Conservation (phyloP, 37 sponge, comb jelly and placozoan genomes). For the Beroe ovata region DNA sequence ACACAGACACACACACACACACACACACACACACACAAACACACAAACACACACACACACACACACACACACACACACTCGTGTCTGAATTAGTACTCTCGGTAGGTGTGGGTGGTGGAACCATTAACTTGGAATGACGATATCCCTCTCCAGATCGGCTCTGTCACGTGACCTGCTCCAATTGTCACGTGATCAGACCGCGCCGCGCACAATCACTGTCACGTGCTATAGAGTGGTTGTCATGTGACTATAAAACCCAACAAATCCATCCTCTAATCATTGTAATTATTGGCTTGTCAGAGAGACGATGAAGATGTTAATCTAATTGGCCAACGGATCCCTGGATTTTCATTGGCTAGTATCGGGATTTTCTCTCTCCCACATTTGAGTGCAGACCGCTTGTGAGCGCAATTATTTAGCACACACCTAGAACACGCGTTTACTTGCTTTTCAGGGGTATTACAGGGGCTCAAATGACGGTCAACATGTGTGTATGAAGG, state of each 20-base stretch:
- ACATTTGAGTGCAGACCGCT: background rate
- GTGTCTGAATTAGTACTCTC: constrained; percentile 63
- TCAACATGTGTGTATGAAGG: background rate
- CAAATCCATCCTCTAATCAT: constrained; percentile 68
- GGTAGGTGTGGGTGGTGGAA: too few relatives aligned
- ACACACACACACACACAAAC: too few relatives aligned
- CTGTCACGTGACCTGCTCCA: background rate
- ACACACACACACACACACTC: background rate
- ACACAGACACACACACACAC: too few relatives aligned
- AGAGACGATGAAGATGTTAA: background rate
- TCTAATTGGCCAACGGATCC: constrained; percentile 58
- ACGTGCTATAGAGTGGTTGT: constrained; percentile 1
- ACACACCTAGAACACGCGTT: background rate
- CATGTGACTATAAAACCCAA: constrained; percentile 60
- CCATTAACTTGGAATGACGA: constrained; percentile 61
- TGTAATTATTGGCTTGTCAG: constrained; percentile 67
- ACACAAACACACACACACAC: too few relatives aligned
- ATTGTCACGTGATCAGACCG: background rate
- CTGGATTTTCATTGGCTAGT: constrained; percentile 27
- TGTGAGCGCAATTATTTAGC: constrained; percentile 52
- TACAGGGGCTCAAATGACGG: background rate
- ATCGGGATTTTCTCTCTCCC: background rate
- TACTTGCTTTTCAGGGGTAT: background rate
- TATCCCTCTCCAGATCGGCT: constrained; percentile 32
- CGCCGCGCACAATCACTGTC: background rate